Base-by-base conservation (phyloP, 2,113 vertebrate genomes). In the Tachysurus vachellii region DNA sequence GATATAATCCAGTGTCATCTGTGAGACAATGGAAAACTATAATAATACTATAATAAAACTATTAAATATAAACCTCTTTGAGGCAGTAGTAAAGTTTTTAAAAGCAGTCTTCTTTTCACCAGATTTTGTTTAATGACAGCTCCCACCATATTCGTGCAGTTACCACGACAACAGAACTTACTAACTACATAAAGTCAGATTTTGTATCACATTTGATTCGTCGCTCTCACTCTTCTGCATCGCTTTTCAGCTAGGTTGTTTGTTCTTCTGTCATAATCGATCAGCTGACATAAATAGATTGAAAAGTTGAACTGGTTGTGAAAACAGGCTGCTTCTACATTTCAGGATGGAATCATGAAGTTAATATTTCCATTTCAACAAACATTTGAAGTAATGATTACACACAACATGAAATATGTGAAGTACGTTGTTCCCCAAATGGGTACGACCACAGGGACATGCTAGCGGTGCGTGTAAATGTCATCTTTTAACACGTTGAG, bases 21-120 rank as follows among this genome's bases (percentile, higher is more conserved):
- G n/a, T 80, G n/a, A 81, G 56, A 61, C 56, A 61, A 21, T 44
- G 79, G 79, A 61, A 79, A 81, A 59, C 11, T 21, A n/a, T 17
- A n/a, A n/a, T n/a, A n/a, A n/a, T n/a, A n/a, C 9, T 4, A 23
- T 42, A 31, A 80, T 80, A 17, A 57, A 80, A 80, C 36, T 47
- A 5, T 76, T 14, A 1, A 3, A 47, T 26, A 76, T 13, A 11
- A 76, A 26, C 23, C 13, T 56, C 77, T 36, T 42, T 23, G 54
- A 19, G 17, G 28, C 54, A 36, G 3, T 19, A 36, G 79, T 77
- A 53, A 11, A 75, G 42, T 47, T 47, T 12, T 12, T 23, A 75
- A 75, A 76, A n/a, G 42, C 44, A n/a, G 1, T 76, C 13, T n/a
- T 50, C 44, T 76, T 76, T 76, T 50, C 23, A 14, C 44, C 6